Conservation (phyloP, 2,797 vertebrate species). For the Merluccius polli region DNA sequence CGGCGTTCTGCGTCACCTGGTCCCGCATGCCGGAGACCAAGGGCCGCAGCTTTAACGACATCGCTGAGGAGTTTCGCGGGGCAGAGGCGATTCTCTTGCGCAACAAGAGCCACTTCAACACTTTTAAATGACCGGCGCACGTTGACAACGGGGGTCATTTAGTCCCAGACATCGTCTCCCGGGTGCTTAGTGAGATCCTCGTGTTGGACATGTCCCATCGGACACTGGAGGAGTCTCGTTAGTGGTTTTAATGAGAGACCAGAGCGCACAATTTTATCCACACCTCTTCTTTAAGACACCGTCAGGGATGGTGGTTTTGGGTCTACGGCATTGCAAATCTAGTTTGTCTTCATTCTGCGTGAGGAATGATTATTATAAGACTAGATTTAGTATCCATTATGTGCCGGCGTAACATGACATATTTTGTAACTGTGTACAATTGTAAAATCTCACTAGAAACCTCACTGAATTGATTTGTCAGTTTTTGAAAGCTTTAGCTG, state of each 20-base stretch:
- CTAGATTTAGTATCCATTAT: neutral
- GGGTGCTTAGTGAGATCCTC: neutral
- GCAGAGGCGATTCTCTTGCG: constrained; percentile 65
- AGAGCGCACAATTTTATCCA: neutral
- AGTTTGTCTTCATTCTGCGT: neutral
- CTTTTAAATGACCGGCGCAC: constrained; percentile 53
- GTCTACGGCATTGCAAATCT: too few relatives aligned
- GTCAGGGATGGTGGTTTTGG: neutral
- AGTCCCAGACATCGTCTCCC: neutral
- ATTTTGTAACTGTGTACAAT: too few relatives aligned
- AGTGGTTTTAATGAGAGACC: neutral
- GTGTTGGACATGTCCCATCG: too few relatives aligned
- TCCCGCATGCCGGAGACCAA: constrained; percentile 72
- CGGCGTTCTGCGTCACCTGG: constrained; percentile 61
- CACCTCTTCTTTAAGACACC: neutral
- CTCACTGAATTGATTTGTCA: too few relatives aligned
- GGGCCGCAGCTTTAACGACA: constrained; percentile 71
- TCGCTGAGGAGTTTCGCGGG: constrained; percentile 65
- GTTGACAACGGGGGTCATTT: neutral
- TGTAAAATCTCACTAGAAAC: too few relatives aligned
- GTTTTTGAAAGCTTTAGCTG: too few relatives aligned
- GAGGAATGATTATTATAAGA: neutral
- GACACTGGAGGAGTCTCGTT: neutral
- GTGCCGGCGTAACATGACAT: neutral
- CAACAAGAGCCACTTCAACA: constrained; percentile 70